Percentiles rank a stretch among this genome's conserved stretches.
phyloP scores from a whole-genome alignment of 2,888 invertebrate species.

The Nemapogon koenigi region DNA sequence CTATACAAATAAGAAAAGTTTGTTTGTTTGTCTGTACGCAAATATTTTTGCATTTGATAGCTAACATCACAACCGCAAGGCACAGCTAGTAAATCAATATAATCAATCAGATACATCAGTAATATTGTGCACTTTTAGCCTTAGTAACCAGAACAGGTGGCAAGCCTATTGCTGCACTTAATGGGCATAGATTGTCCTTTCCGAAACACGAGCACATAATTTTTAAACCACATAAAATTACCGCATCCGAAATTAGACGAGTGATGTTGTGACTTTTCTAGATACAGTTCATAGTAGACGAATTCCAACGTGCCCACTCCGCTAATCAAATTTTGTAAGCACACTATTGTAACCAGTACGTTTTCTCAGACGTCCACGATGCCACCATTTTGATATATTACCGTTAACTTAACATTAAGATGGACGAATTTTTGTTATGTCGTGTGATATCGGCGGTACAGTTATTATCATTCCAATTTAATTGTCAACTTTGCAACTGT shows the following conservation, averaged over 20 bases:
- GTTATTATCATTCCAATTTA: slow-evolving; percentile 18
- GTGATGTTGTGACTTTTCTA: slow-evolving; percentile 12
- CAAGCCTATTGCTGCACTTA: too few relatives aligned
- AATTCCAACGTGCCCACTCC: slow-evolving; percentile 59
- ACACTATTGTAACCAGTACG: slow-evolving; percentile 57
- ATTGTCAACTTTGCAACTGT: slow-evolving; percentile 24
- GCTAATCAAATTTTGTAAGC: slow-evolving; percentile 65
- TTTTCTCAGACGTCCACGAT: slow-evolving; percentile 41
- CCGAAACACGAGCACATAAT: too few relatives aligned
- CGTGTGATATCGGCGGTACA: slow-evolving; percentile 17
- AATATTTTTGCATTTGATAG: too few relatives aligned
- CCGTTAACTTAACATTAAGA: slow-evolving; percentile 34
- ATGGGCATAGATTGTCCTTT: too few relatives aligned
- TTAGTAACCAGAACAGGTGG: too few relatives aligned
- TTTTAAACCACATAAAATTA: slow-evolving; percentile 15
- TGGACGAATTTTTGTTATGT: slow-evolving; percentile 11
- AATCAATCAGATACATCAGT: too few relatives aligned
- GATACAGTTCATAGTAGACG: slow-evolving; percentile 29
- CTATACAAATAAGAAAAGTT: too few relatives aligned
- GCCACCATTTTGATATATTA: slow-evolving; percentile 43
- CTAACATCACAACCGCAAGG: too few relatives aligned
- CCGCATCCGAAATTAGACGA: slow-evolving; percentile 38
- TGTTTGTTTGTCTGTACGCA: too few relatives aligned
- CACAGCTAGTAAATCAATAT: too few relatives aligned
- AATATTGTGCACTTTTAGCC: too few relatives aligned